Percentiles rank a stretch among this genome's conserved stretches.
These are phyloP conservation scores for Lamprotornis superbus DNA, from an alignment of 2,113 vertebrate species.

Conservation along the genomic window DNA sequence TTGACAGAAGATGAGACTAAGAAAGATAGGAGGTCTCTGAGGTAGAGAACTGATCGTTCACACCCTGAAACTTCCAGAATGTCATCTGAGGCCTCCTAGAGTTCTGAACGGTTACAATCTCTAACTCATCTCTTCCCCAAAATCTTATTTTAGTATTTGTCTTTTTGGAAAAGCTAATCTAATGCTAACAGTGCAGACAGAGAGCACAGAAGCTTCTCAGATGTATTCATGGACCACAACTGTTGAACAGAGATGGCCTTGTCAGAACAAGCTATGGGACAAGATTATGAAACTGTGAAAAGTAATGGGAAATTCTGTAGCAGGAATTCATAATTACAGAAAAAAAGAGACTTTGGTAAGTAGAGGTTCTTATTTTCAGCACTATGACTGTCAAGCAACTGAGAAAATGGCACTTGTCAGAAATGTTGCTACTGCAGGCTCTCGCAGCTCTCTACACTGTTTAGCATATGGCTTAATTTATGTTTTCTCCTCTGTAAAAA, in stretches of 20 bases:
- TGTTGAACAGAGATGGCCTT: background rate
- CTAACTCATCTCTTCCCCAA: background rate
- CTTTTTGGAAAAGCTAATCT: background rate
- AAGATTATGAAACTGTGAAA: background rate
- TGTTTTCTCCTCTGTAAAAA: background rate
- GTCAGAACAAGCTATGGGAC: background rate
- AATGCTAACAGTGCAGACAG: background rate
- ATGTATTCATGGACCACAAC: background rate
- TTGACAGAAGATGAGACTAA: background rate
- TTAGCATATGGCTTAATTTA: background rate
- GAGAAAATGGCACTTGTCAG: background rate
- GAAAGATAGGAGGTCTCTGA: background rate
- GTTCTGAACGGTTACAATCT: background rate
- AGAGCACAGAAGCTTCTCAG: background rate
- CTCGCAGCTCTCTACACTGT: background rate
- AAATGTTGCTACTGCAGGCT: background rate
- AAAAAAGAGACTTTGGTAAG: background rate
- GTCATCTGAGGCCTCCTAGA: background rate
- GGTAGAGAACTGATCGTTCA: rapidly evolving
- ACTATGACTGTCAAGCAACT: background rate
- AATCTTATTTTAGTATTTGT: background rate
- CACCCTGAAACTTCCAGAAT: background rate
- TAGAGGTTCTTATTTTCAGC: background rate
- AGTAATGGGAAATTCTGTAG: background rate
- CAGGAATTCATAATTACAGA: background rate